A percentile compares a stretch with the other conserved stretches of the same genome.
These are phyloP conservation scores for Balaenoptera acutorostrata DNA, from an alignment of 2,113 vertebrate genomes.

Conservation along the genomic window DNA sequence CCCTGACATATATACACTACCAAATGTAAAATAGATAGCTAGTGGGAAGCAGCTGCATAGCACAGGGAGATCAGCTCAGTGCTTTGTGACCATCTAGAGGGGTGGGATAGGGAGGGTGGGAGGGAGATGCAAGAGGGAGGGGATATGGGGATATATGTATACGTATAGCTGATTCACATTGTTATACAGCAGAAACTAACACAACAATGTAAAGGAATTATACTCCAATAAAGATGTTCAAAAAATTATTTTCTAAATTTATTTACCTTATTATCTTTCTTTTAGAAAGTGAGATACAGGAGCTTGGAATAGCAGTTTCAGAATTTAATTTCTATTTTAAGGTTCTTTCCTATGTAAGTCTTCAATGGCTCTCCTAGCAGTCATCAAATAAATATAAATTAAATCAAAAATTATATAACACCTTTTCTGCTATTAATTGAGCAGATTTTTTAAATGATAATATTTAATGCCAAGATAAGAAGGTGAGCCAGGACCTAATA, in stretches of 20 bases:
- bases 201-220: too few species aligned
- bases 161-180: too few species aligned
- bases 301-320: neutral
- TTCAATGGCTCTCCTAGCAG: neutral
- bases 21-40: too few species aligned
- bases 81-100: too few species aligned
- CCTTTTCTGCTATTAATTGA: neutral
- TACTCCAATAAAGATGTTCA: too few species aligned
- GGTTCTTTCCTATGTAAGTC: neutral
- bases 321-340: constrained; percentile 15
- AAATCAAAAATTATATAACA: neutral
- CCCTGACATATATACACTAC: too few species aligned
- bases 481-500: neutral
- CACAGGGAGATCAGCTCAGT: too few species aligned
- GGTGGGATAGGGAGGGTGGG: too few species aligned
- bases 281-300: neutral
- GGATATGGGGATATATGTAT: too few species aligned
- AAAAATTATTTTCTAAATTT: neutral
- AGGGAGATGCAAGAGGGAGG: too few species aligned
- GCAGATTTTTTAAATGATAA: neutral
- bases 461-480: neutral
- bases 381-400: neutral
- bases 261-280: neutral
- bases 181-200: too few species aligned
- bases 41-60: too few species aligned